Base-by-base conservation (phyloP, 2,888 invertebrate species). In the Unio delphinus region DNA sequence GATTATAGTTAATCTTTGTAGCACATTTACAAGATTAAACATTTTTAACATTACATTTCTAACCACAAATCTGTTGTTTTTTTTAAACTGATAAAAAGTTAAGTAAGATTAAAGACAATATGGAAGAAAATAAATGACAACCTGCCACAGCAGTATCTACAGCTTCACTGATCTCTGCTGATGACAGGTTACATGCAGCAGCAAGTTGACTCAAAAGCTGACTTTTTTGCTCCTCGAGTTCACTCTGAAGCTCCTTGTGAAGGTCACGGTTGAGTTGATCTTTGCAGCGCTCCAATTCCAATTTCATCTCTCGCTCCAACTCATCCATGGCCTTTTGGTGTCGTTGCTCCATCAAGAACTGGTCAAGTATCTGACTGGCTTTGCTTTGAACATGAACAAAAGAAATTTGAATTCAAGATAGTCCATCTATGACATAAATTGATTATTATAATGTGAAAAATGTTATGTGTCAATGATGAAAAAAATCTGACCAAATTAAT, bases 281-380 rank as follows among this genome's bases (percentile, higher is more conserved):
- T 65, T 80, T 82, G 68, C 82, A 79, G 67, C 81, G 83, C 75
- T 87, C 84, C 67, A 87, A 72, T 69, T 88, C 88, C 4, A 82
- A 69, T 61, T 84, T 76, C 87, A 88, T 87, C 69, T 89, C 88
- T 30, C 75, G 67, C 69, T 88, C 86, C 28, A 89, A 79, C 20
- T 87, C 83, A 23, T 80, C 75, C 82, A 86, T 80, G 4, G 85
- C 83, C 72, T 80, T 81, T 72, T 81, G 82, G 78, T 88, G 88
- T 34, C 84, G 69, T 71, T 86, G 85, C 45, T 88, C 86, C 75
- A 87, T 70, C 75, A 87, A 80, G 5, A 81, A 68, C 30, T 81
- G 80, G 64, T 83, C 79, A 67, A 88, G 74, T 18, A 86, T 79
- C 57, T 80, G 69, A 64, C 85, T 83, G 20, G 87, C 86, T 65